These are phyloP conservation scores for Solenopsis invicta DNA, from an alignment of 1,140 invertebrate genomes.

Conservation along the genomic window DNA sequence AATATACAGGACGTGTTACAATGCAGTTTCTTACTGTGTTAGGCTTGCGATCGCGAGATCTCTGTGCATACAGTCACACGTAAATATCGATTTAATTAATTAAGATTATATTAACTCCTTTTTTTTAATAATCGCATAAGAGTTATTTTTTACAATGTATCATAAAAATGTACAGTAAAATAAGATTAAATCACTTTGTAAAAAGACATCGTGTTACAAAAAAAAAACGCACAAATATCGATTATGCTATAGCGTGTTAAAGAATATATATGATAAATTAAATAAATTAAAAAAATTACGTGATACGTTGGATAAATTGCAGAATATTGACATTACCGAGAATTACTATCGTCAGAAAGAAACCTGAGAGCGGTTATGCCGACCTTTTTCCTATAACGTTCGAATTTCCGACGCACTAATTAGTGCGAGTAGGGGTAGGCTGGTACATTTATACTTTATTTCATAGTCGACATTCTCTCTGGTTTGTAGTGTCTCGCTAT, in stretches of 20 bases:
- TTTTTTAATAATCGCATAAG: slow-evolving; percentile 37
- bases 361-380: no score
- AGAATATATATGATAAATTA: background rate
- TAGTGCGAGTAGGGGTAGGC: no score
- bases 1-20: background rate
- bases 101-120: slow-evolving; percentile 6
- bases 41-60: background rate
- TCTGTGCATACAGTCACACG: background rate
- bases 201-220: slow-evolving; percentile 24
- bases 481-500: no score
- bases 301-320: background rate
- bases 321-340: background rate
- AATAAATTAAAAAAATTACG: slow-evolving; percentile 3
- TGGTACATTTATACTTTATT: no score
- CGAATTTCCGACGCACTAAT: no score
- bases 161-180: slow-evolving; percentile 50
- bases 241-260: slow-evolving; percentile 1
- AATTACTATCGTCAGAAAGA: no score
- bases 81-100: slow-evolving; percentile 22
- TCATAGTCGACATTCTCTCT: no score
- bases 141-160: slow-evolving; percentile 52
- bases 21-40: background rate
- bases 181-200: slow-evolving; percentile 48
- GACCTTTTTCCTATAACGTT: no score
- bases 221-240: slow-evolving; percentile 3